Base-by-base conservation (phyloP, 2,888 invertebrate species). In the Ochropleura plecta region DNA sequence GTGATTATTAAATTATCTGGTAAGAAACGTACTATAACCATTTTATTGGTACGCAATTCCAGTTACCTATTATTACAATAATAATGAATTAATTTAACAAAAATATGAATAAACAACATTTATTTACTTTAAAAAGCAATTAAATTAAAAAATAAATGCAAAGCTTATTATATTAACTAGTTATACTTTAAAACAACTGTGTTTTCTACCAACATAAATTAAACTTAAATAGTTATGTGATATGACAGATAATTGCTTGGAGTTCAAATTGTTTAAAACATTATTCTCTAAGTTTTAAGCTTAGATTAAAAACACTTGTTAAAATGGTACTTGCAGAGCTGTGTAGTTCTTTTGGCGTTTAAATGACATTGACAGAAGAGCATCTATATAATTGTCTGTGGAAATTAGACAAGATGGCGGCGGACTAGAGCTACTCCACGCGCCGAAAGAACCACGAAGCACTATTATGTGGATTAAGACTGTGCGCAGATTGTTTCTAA, bases 241-340 rank as follows among this genome's bases (percentile, higher is more conserved):
- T 93, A 93, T 93, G 93, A 83, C 86, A 83, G 78, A 79, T 82
- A 90, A 92, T 93, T 92, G 92, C 92, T 90, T 91, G 64, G 65
- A 74, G 69, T 78, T 69, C 2, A n/a, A 60, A 70, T 73, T 62
- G 62, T 77, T 76, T 57, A 71, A 73, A 72, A 74, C 46, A 59
- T 73, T 85, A 60, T 59, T 65, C 20, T 53, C 78, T 68, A 76
- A 62, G 60, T 62, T 66, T 40, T 55, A 66, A 20, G 55, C 55
- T 76, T 76, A 82, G 60, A 55, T 75, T 42, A 48, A 78, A 66
- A n/a, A 51, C 5, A 55, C 72, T 59, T 40, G 62, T 2, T 81
- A 76, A 57, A 49, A 63, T 53, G 46, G 71, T 70, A n/a, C 20
- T 30, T 30, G 30, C 14, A 16, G 57, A 30, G 30, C 30, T 30